phyloP scores from a whole-genome alignment of 2,888 invertebrate species.

The Ditylenchus weischeri region DNA sequence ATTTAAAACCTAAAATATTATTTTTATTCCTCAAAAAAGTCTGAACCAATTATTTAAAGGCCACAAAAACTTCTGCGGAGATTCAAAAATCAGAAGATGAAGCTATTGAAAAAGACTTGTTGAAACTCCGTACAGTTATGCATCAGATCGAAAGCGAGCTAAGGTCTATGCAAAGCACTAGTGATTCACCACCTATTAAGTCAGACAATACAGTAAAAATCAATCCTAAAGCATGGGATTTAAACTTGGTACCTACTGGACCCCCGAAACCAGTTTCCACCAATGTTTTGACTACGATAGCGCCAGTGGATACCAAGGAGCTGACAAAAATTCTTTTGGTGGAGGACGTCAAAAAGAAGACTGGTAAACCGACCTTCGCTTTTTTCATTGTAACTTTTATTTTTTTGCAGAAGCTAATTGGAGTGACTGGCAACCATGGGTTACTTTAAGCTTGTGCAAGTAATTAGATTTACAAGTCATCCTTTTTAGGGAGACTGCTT shows the following conservation, averaged over 20 bases:
- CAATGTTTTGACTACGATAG: not conserved
- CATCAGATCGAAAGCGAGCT: slow-evolving; percentile 15
- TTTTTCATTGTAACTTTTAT: not conserved
- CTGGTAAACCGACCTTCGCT: not conserved
- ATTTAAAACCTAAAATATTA: no score
- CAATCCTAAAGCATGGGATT: slow-evolving; percentile 6
- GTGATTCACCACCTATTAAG: not conserved
- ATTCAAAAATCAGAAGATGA: not conserved
- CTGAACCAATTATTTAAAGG: not conserved
- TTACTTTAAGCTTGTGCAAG: not conserved
- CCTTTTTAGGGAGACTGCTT: slow-evolving; percentile 19
- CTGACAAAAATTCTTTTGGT: not conserved
- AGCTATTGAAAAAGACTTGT: slow-evolving; percentile 11
- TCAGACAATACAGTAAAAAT: not conserved
- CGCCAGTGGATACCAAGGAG: not conserved
- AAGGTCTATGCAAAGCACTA: not conserved
- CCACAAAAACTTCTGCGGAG: not conserved
- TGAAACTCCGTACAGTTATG: slow-evolving; percentile 13
- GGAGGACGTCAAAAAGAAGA: not conserved
- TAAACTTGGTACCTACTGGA: not conserved
- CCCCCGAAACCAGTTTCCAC: not conserved
- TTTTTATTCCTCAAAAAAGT: no score
- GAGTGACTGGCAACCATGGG: slow-evolving; percentile 39
- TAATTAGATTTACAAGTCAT: not conserved
- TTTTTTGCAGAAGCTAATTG: slow-evolving; percentile 30